Percentiles rank a stretch among this genome's conserved stretches.
Conservation (phyloP, 1,140 invertebrate genomes). For the Aphis craccivora region DNA sequence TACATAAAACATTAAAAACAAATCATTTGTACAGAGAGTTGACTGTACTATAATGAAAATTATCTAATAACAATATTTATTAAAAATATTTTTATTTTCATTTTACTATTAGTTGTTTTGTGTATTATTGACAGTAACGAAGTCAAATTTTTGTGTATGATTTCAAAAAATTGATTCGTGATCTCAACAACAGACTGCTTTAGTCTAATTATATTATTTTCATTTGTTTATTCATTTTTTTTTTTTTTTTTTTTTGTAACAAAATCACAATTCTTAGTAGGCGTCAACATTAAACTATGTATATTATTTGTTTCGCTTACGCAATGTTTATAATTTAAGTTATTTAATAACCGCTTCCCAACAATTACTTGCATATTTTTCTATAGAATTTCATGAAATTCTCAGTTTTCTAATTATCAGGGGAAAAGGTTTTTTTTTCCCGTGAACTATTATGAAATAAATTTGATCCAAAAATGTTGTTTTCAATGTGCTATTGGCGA, state of each 20-base stretch:
- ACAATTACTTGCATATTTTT: constrained; percentile 32
- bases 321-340: not conserved
- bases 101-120: constrained; percentile 48
- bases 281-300: constrained; percentile 7
- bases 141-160: constrained; percentile 46
- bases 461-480: constrained; percentile 18
- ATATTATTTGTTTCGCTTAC: constrained; percentile 36
- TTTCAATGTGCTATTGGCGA: constrained; percentile 16
- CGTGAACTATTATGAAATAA: not conserved
- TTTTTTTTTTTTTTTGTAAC: constrained; percentile 32
- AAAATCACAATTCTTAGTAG: not conserved
- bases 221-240: not conserved
- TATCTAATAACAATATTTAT: constrained; percentile 46
- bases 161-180: constrained; percentile 53
- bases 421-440: not conserved
- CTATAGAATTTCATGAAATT: constrained; percentile 44
- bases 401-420: not conserved
- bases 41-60: constrained; percentile 41
- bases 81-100: constrained; percentile 35
- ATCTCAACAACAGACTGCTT: constrained; percentile 54
- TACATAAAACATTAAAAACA: constrained; percentile 15
- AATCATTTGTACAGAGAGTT: constrained; percentile 51
- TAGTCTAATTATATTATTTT: constrained; percentile 52
- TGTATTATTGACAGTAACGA: constrained; percentile 55
- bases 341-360: constrained; percentile 4